Conservation (phyloP, 2,113 vertebrate genomes). For the Seriola rivoliana region DNA sequence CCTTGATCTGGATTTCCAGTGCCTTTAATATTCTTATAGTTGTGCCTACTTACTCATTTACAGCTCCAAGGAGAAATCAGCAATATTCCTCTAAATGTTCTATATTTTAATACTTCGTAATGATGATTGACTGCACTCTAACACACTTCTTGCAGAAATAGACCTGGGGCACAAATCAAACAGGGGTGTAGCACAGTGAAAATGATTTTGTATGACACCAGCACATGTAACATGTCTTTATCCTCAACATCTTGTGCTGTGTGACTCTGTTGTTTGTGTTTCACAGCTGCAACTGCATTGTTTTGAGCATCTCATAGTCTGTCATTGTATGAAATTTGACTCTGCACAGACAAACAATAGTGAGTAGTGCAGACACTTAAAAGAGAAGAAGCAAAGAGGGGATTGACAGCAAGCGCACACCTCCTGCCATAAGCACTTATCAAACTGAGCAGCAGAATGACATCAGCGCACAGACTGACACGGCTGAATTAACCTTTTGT, state of each 20-base stretch:
- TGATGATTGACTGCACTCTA: not conserved
- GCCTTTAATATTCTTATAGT: not conserved
- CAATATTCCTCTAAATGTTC: not conserved
- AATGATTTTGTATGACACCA: not conserved
- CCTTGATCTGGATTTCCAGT: not conserved
- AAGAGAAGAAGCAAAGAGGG: not conserved
- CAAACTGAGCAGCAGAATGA: constrained; percentile 37
- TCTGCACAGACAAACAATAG: constrained; percentile 14
- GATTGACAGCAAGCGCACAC: constrained; percentile 27
- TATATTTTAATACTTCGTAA: no score
- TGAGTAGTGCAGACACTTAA: constrained; percentile 8
- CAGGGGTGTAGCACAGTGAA: not conserved
- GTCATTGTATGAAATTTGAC: constrained; percentile 6
- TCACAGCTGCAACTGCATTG: not conserved
- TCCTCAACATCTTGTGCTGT: constrained; percentile 8
- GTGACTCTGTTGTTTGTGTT: constrained; percentile 1
- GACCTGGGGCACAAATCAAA: not conserved
- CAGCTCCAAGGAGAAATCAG: not conserved
- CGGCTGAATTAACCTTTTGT: constrained; percentile 48
- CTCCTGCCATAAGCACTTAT: constrained; percentile 41
- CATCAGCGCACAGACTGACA: constrained; percentile 39
- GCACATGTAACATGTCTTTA: not conserved
- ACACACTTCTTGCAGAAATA: not conserved
- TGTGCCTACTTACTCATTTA: not conserved
- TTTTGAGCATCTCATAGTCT: not conserved